Conservation (phyloP, 2,888 invertebrate genomes). For the Bruchidius siliquastri region DNA sequence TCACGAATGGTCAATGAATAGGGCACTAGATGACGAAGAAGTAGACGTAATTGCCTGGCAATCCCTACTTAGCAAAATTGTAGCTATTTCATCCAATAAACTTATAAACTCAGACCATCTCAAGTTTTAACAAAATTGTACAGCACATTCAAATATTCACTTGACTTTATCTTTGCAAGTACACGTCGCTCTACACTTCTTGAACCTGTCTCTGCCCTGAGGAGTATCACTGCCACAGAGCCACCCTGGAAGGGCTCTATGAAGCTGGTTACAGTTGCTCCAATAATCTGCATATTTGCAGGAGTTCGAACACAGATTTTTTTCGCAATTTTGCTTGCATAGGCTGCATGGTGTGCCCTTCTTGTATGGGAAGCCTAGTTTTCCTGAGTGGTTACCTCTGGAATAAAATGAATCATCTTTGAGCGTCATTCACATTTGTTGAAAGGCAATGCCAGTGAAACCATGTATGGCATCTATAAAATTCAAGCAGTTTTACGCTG, state of each 20-base stretch:
- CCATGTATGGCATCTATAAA: too few species aligned
- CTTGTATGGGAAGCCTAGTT: conserved; percentile 64
- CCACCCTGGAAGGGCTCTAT: conserved; percentile 56
- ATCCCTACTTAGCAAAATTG: too few species aligned
- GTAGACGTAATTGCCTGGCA: too few species aligned
- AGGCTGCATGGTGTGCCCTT: conserved; percentile 60
- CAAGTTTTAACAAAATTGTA: too few species aligned
- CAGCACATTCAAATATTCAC: neutral
- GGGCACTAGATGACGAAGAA: too few species aligned
- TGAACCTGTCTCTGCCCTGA: conserved; percentile 53
- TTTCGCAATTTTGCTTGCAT: conserved; percentile 61
- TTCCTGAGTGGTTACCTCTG: conserved; percentile 65
- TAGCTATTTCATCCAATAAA: too few species aligned
- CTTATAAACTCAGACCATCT: too few species aligned
- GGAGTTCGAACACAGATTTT: conserved; percentile 67
- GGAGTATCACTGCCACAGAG: conserved; percentile 53
- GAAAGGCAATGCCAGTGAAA: too few species aligned
- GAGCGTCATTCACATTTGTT: too few species aligned
- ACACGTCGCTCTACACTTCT: conserved; percentile 70
- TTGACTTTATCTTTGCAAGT: conserved; percentile 57
- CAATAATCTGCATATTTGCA: conserved; percentile 65
- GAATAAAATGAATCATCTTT: conserved; percentile 36
- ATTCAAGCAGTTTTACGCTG: too few species aligned
- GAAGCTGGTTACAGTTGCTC: conserved; percentile 67
- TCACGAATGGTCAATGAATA: too few species aligned